Evolutionary conservation across 2,888 invertebrate genomes (phyloP), one percentile per base, ranked within the genome.

Genomic region (Tricholauxania praeusta): DNA sequence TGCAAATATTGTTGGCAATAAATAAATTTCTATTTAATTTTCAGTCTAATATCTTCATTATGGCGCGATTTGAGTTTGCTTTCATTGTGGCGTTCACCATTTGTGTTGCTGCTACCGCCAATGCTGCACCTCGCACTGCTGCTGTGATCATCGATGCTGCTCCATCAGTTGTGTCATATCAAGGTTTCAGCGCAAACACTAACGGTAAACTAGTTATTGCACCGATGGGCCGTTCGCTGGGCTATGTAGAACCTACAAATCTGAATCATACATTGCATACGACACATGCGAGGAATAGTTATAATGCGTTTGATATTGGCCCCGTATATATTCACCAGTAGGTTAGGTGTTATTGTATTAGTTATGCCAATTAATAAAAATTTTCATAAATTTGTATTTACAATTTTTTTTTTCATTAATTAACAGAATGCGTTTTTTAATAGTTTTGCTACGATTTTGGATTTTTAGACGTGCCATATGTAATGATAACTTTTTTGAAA

Each of bases 141-240:
- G 72, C 73, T 47, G 72, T 85, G 71, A 73, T 82, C 51, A 83
- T 85, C 48, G 85, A 72, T 71, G 75, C 78, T 10, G 78, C 77
- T 10, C 68, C 75, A 53, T 77, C 75, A 10, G 67, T 75, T 49
- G 72, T 78, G 28, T 79, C 84, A 49, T 85, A 84, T 73, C 84
- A 84, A 75, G 84, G 84, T n/a, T 84, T 85, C 4, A 81, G 83
- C 3, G 83, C 84, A 64, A 32, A 22, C 12, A 78, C 83, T 10
- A 82, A 82, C 71, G 82, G 84, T n/a, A 82, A 83, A 47, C 81
- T 84, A 39, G 84, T 84, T 2, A 82, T 84, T 8, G 83, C 84
- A 22, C 85, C 84, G n/a, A 84, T 85, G 80, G 84, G 84, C 12
- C 82, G 84, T 17, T 77, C 84, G 0, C 28, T 84, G 72, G 84